Percentiles rank a stretch among this genome's conserved stretches.
phyloP scores from a whole-genome alignment of 2,797 vertebrate species.

The Phrynocephalus forsythii region DNA sequence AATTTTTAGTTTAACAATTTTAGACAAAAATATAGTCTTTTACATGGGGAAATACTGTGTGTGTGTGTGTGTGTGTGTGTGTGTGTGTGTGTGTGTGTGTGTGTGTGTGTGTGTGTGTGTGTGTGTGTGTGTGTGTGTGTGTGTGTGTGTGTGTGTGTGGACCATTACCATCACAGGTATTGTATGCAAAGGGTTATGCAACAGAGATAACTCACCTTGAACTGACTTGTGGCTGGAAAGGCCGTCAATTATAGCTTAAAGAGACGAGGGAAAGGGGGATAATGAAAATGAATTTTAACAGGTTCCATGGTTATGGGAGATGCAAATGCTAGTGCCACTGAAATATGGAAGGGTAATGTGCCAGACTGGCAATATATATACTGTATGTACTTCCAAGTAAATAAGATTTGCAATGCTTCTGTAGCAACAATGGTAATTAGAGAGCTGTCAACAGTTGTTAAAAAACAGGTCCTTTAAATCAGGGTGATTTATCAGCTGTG shows the following conservation, averaged over 20 bases:
- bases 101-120: too few species aligned
- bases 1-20: too few species aligned
- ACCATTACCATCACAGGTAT: neutral
- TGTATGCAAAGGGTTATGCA: neutral
- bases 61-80: too few species aligned
- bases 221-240: neutral
- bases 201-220: neutral
- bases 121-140: too few species aligned
- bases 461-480: neutral
- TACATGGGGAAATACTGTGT: too few species aligned
- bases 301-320: neutral
- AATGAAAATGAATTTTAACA: neutral
- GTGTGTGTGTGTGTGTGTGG: too few species aligned
- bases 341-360: neutral
- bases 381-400: too few species aligned
- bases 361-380: neutral
- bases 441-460: neutral
- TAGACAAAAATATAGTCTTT: too few species aligned
- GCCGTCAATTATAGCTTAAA: neutral
- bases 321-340: neutral
- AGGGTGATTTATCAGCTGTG: neutral
- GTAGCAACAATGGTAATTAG: neutral
- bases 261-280: neutral
- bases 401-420: neutral
- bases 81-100: too few species aligned